Base-by-base conservation (phyloP, 1,140 invertebrate species). In the Euwallacea fornicatus region DNA sequence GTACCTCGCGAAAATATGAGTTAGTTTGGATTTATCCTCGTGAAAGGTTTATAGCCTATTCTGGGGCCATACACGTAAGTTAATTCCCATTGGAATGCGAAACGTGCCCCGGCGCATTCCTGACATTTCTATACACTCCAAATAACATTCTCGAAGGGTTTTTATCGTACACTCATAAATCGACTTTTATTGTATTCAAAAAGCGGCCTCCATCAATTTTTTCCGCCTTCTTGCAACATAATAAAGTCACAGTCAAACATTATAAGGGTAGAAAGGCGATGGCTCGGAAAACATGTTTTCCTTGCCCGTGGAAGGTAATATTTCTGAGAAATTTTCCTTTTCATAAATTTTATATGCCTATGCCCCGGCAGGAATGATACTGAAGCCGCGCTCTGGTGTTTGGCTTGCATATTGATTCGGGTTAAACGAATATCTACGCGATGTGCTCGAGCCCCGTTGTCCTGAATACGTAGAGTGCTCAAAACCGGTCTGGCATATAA, bases 401-500 rank as follows among this genome's bases (percentile, higher is more conserved):
- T 72, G 73, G 72, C 69, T 71, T 76, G 77, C 77, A 78, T 76
- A 78, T 78, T 76, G 77, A 78, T 78, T 78, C 71, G 59, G 68
- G 43, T 65, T 69, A 69, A 67, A 73, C 60, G 60, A 62, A 72
- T 72, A 72, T 62, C 64, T 69, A 62, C 60, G 67, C 54, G 42
- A 60, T 68, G 56, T 68, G 66, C 55, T 10, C 46, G 2, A 6
- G 54, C n/a, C 55, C 66, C 55, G 56, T 68, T 68, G 50, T 60
- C 66, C 11, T 46, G 66, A 54, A 59, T 68, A 68, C 54, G 21
- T 66, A 66, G 21, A 33, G 21, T 21, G 54, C 42, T 43, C 41
- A 7, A 21, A 66, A 56, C 64, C 47, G 16, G 13, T 56, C 54
- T 58, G 33, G 64, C 64, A 66, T 66, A 66, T 33, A 53, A 66